phyloP scores from a whole-genome alignment of 2,888 invertebrate species.

The Aromia moschata region DNA sequence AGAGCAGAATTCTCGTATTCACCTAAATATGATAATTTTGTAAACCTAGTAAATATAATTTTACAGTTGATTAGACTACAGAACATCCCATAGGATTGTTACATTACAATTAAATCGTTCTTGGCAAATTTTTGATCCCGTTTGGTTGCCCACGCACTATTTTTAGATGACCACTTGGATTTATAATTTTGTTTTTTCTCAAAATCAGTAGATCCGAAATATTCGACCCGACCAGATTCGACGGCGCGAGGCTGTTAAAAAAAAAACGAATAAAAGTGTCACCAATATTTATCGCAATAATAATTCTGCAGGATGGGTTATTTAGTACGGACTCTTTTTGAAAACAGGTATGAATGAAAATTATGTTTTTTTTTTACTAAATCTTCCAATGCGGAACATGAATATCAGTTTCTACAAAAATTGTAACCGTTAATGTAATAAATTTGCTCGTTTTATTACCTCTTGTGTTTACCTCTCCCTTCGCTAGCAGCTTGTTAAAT shows the following conservation, averaged over 20 bases:
- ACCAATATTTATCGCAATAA: too few species aligned
- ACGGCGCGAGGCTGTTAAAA: conserved; percentile 15
- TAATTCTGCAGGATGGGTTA: conserved; percentile 49
- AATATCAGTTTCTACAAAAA: too few species aligned
- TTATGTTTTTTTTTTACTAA: too few species aligned
- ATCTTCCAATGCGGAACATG: too few species aligned
- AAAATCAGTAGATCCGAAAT: conserved; percentile 31
- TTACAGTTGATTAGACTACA: too few species aligned
- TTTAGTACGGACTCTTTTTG: conserved; percentile 39
- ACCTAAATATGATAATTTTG: too few species aligned
- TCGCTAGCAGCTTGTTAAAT: neutral
- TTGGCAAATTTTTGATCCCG: neutral
- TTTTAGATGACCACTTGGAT: conserved; percentile 16
- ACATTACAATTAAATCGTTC: neutral
- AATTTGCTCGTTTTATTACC: too few species aligned
- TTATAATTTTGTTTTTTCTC: conserved; percentile 32
- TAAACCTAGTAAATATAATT: too few species aligned
- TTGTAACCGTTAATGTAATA: too few species aligned
- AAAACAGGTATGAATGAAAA: conserved; percentile 48
- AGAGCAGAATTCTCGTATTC: too few species aligned
- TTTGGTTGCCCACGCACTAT: conserved; percentile 1
- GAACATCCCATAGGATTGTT: too few species aligned
- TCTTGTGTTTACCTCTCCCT: neutral
- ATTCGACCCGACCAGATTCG: conserved; percentile 29
- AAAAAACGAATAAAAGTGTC: too few species aligned